Conservation (phyloP, 2,888 invertebrate genomes). For the Linhomoeus sp. region DNA sequence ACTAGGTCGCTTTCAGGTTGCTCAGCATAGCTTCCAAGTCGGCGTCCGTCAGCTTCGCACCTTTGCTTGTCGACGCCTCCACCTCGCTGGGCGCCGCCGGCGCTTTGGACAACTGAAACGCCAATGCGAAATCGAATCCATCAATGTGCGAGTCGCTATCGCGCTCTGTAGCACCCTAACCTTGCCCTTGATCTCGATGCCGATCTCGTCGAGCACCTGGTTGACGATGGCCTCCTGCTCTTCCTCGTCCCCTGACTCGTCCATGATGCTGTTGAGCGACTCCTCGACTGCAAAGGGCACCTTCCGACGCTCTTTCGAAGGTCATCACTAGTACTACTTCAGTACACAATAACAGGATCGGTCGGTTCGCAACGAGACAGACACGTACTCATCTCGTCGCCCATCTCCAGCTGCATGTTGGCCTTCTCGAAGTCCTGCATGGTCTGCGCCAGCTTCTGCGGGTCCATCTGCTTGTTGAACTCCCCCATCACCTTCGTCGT, state of each 20-base stretch:
- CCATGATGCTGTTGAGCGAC: constrained; percentile 65
- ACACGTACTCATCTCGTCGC: constrained; percentile 71
- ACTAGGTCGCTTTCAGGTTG: constrained; percentile 1
- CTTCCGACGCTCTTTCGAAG: too few relatives aligned
- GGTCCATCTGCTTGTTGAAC: constrained; percentile 68
- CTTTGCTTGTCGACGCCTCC: background rate
- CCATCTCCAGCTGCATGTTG: constrained; percentile 75
- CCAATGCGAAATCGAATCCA: background rate
- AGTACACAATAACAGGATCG: too few relatives aligned
- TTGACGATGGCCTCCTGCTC: constrained; percentile 68
- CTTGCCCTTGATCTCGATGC: constrained; percentile 76
- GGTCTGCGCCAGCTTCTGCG: constrained; percentile 57
- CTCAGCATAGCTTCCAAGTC: constrained; percentile 10
- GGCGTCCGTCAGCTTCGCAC: constrained; percentile 6
- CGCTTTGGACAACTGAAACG: constrained; percentile 7
- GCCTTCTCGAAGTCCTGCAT: constrained; percentile 65
- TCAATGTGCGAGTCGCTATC: background rate
- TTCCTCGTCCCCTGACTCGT: constrained; percentile 70
- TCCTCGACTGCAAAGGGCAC: constrained; percentile 50
- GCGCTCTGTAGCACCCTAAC: constrained; percentile 31
- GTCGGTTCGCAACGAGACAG: too few relatives aligned
- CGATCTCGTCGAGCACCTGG: constrained; percentile 82
- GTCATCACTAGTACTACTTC: too few relatives aligned
- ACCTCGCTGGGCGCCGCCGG: constrained; percentile 4
- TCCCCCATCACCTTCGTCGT: constrained; percentile 69